These are phyloP conservation scores for Choloepus didactylus DNA, from an alignment of 2,797 vertebrate genomes.

Conservation along the genomic window DNA sequence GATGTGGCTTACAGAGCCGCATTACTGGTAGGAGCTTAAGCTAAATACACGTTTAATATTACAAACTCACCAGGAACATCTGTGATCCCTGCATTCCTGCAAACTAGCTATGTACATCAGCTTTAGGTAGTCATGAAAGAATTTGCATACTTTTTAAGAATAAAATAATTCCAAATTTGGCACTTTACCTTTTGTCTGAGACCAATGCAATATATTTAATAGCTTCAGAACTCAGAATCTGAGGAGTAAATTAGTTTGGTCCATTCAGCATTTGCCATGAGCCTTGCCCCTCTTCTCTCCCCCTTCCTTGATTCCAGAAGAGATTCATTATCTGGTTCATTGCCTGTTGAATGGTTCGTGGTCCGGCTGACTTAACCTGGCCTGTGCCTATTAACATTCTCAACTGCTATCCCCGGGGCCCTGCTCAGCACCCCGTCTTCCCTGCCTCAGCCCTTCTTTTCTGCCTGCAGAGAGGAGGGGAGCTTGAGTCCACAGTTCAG, in stretches of 20 bases:
- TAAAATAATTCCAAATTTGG: background rate
- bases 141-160: background rate
- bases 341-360: background rate
- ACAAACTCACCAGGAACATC: background rate
- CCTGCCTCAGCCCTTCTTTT: background rate
- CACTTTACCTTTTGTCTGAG: background rate
- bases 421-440: background rate
- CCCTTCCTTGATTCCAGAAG: too few species aligned
- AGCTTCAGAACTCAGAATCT: background rate
- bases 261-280: accelerated
- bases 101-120: accelerated
- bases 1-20: accelerated
- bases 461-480: background rate
- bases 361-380: too few species aligned
- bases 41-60: accelerated
- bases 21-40: background rate
- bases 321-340: accelerated
- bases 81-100: background rate
- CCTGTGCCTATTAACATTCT: background rate
- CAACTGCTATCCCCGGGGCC: background rate
- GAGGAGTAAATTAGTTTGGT: accelerated
- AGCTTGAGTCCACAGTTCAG: accelerated
- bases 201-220: accelerated
- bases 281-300: too few species aligned
- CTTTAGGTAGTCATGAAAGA: background rate